Percentiles rank a stretch among this genome's conserved stretches.
phyloP scores from a whole-genome alignment of 2,797 vertebrate genomes.

The Falco peregrinus region DNA sequence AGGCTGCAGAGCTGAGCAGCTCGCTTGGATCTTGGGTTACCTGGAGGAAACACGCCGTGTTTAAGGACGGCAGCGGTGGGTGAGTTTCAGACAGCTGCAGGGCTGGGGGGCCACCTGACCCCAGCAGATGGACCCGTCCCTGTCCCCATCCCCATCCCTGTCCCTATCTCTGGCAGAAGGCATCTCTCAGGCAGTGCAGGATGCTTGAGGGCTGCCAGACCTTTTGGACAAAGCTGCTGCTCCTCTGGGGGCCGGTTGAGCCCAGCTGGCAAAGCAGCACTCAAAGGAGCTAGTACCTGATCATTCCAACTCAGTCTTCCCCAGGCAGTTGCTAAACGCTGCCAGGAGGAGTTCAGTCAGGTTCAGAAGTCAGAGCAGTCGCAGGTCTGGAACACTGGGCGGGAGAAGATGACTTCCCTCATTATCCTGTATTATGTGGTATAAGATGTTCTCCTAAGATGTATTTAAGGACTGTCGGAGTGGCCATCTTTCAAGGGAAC shows the following conservation, averaged over 20 bases:
- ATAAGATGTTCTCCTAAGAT: neutral
- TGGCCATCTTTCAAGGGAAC: neutral
- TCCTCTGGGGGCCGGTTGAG: neutral
- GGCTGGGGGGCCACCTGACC: neutral
- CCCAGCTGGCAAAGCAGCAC: neutral
- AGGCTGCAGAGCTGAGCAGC: neutral
- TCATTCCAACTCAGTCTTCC: neutral
- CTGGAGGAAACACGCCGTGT: accelerated
- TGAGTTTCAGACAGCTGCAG: accelerated
- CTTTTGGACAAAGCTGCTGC: neutral
- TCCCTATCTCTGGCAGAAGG: neutral
- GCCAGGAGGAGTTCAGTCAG: neutral
- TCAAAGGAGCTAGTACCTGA: neutral
- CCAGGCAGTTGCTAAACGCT: neutral
- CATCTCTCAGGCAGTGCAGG: accelerated
- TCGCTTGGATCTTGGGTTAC: neutral
- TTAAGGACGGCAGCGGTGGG: neutral
- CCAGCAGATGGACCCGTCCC: accelerated
- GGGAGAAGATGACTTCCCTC: neutral
- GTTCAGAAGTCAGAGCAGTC: neutral
- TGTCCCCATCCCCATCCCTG: too few relatives aligned
- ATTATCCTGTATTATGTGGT: neutral
- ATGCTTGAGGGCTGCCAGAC: neutral
- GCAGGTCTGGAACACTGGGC: neutral
- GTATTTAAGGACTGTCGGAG: neutral